Conservation (phyloP, 1,140 invertebrate species). For the Meloidogyne floridensis region DNA sequence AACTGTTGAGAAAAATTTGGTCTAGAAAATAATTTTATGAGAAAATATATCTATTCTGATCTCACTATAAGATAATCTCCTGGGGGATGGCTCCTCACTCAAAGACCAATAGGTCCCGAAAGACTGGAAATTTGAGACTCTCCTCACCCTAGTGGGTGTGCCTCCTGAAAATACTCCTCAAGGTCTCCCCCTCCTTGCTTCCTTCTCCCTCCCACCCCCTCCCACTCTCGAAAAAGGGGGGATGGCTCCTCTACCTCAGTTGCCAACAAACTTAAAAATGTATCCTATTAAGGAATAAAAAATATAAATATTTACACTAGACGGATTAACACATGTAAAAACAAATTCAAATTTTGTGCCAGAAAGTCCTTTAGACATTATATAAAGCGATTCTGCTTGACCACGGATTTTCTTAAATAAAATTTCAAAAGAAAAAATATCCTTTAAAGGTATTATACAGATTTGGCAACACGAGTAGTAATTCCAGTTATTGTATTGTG, state of each 20-base stretch:
- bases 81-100: too few species aligned
- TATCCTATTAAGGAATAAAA: not conserved
- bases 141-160: too few species aligned
- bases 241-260: too few species aligned
- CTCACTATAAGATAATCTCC: too few species aligned
- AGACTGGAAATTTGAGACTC: too few species aligned
- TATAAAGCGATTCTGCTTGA: slow-evolving; percentile 83
- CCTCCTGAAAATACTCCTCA: too few species aligned
- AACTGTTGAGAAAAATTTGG: slow-evolving; percentile 84
- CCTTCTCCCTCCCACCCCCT: too few species aligned
- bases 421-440: slow-evolving; percentile 60
- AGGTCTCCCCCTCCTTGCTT: too few species aligned
- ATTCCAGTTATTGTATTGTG: slow-evolving; percentile 71
- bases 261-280: not conserved
- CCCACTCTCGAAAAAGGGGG: too few species aligned
- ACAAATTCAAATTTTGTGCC: slow-evolving; percentile 91
- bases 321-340: slow-evolving; percentile 78
- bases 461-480: slow-evolving; percentile 81
- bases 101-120: too few species aligned
- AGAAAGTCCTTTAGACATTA: slow-evolving; percentile 78
- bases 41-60: not conserved
- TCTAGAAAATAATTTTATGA: slow-evolving; percentile 68
- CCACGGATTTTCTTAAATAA: slow-evolving; percentile 76
- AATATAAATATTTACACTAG: slow-evolving; percentile 31
- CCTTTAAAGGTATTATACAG: slow-evolving; percentile 71